Conservation (phyloP, 2,113 vertebrate species). For the Oreotrochilus melanogaster region DNA sequence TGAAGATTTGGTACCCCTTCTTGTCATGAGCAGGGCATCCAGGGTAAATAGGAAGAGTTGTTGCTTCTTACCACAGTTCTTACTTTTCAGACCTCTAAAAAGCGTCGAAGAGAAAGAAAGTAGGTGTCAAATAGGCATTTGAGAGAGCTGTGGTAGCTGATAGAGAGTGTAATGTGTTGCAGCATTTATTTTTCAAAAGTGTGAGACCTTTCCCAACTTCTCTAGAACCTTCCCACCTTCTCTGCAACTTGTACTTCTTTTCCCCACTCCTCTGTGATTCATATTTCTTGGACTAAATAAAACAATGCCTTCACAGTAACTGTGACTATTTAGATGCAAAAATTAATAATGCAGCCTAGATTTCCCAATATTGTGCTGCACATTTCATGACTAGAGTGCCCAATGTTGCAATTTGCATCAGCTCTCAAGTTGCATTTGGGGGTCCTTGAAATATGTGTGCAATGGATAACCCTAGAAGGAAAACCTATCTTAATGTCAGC, state of each 20-base stretch:
- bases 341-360: not conserved
- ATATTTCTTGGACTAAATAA: not conserved
- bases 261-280: not conserved
- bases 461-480: not conserved
- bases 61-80: not conserved
- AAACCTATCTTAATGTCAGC: not conserved
- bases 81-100: not conserved
- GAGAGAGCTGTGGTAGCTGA: not conserved
- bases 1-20: not conserved
- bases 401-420: not conserved
- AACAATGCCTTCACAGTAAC: not conserved
- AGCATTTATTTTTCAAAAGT: not conserved
- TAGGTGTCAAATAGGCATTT: not conserved
- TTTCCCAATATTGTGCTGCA: not conserved
- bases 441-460: not conserved
- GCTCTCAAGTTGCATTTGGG: not conserved
- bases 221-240: not conserved
- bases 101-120: not conserved
- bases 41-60: not conserved
- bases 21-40: not conserved
- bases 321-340: not conserved
- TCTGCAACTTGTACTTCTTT: not conserved
- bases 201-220: not conserved
- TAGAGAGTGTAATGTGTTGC: not conserved
- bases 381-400: not conserved